Evolutionary conservation across 2,888 invertebrate genomes (phyloP).

Genomic region (Mimachlamys varia): DNA sequence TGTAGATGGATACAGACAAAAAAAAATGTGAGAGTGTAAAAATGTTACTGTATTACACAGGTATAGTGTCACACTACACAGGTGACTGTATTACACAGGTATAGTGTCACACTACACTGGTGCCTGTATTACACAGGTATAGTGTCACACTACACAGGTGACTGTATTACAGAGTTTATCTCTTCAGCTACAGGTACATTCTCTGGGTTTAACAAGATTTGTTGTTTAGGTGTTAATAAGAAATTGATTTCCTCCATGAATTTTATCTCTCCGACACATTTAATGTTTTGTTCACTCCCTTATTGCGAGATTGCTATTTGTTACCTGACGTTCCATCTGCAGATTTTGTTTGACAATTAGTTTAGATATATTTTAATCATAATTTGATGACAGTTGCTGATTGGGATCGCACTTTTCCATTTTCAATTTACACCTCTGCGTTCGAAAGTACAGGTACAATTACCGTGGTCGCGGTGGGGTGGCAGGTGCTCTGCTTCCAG

Average conservation of each 20-base stretch:
- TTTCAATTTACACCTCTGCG: constrained; percentile 9
- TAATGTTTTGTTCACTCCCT: background rate
- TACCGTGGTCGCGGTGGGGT: background rate
- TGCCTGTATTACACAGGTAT: background rate
- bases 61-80: background rate
- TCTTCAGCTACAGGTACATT: background rate
- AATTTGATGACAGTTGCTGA: constrained; percentile 24
- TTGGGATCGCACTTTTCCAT: background rate
- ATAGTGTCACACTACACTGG: background rate
- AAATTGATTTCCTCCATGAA: background rate
- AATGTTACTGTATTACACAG: background rate
- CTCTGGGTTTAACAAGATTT: background rate
- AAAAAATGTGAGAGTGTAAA: too few relatives aligned
- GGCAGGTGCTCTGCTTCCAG: background rate
- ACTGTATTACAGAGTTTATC: too few relatives aligned
- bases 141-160: background rate
- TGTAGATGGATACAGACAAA: too few relatives aligned
- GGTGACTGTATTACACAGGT: constrained; percentile 20
- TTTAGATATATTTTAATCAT: constrained; percentile 19
- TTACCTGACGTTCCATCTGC: constrained; percentile 15
- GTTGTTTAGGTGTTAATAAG: background rate
- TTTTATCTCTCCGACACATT: background rate
- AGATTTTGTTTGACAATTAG: background rate
- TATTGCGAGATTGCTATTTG: background rate
- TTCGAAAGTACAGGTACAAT: background rate